Conservation (phyloP, 2,797 vertebrate genomes). For the Eulemur mongoz region DNA sequence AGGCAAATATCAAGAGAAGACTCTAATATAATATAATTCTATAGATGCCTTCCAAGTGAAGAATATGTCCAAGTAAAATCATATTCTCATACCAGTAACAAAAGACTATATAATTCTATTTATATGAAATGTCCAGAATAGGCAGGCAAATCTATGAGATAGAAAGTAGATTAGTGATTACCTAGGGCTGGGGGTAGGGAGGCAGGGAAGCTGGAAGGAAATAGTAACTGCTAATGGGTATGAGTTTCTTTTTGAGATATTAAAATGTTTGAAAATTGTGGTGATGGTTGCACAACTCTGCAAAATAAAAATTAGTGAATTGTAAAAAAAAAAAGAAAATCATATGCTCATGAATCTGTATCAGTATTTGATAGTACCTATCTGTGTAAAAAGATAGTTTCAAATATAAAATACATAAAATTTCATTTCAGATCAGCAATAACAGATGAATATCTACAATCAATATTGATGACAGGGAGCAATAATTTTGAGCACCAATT, state of each 20-base stretch:
- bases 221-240: background rate
- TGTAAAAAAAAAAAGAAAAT: background rate
- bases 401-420: background rate
- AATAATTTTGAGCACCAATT: background rate
- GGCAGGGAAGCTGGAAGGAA: background rate
- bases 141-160: background rate
- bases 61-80: slow-evolving; percentile 19
- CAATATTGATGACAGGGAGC: background rate
- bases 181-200: background rate
- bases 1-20: background rate
- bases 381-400: background rate
- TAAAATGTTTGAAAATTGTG: background rate
- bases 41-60: slow-evolving; percentile 11
- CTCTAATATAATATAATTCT: slow-evolving; percentile 20
- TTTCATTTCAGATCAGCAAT: background rate
- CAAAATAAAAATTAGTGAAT: background rate
- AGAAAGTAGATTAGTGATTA: background rate
- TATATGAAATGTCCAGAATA: background rate
- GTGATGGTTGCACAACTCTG: background rate
- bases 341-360: background rate
- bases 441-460: background rate
- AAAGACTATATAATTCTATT: background rate
- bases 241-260: background rate
- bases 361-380: background rate
- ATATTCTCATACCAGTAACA: background rate